Evolutionary conservation across 2,888 invertebrate species (phyloP), one percentile per base, ranked within the genome.

Genomic region (Teleiodes luculella): DNA sequence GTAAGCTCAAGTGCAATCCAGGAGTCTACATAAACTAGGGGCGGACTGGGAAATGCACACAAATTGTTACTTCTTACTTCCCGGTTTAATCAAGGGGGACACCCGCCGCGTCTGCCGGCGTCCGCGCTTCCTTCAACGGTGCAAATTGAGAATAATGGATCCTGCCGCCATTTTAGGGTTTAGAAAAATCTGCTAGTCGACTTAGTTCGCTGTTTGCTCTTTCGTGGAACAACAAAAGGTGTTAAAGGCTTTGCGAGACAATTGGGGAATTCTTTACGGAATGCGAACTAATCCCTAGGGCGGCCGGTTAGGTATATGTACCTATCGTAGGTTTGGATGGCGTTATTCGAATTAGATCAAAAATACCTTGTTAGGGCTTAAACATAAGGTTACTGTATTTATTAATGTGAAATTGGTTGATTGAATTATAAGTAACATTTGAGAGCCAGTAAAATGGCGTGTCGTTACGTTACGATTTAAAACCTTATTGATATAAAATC

Each of bases 111-210:
- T 69, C 72, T 64, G 74, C 72, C 68, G 65, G 63, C 70, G 70
- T 67, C 69, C 69, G 67, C 69, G 75, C 78, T 80, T 74, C 74
- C 80, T 78, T 79, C 76, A 78, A 77, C 74, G 73, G 78, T 74
- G 78, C 81, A 87, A 88, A 89, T 88, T 88, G 85, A 88, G 85
- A 89, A 83, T 88, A 88, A 88, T 88, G 86, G 83, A 77, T 73
- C 68, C 76, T 57, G 68, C 67, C 70, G 70, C 75, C 71, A 61
- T 77, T 82, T 83, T 80, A 82, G 78, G 82, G 76, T 73, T 81
- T 65, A 66, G 72, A 72, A 74, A 71, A 78, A 76, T 72, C 72
- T 74, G 69, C 74, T 74, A 75, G 69, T 67, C 60, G 60, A 64
- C 39, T 52, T 48, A 48, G 41, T 48, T 54, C 37, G 55, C 52